phyloP scores from a whole-genome alignment of 1,140 invertebrate species.

The Carcinoscorpius rotundicauda region DNA sequence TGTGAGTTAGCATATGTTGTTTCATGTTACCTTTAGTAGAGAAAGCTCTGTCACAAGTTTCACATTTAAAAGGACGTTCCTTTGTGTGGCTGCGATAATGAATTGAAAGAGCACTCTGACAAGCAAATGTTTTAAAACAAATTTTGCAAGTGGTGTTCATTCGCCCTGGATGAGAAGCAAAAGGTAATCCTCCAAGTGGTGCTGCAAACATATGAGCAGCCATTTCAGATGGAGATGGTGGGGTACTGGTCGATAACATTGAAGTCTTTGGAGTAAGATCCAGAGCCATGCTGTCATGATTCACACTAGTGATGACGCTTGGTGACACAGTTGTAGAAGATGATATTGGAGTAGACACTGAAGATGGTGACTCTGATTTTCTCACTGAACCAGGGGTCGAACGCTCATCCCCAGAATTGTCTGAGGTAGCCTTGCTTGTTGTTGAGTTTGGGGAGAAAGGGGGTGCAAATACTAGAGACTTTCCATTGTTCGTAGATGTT shows the following conservation, averaged over 20 bases:
- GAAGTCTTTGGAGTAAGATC: slow-evolving; percentile 20
- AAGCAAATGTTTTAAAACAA: slow-evolving; percentile 75
- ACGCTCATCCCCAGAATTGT: slow-evolving; percentile 11
- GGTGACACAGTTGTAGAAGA: slow-evolving; percentile 5
- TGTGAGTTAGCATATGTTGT: slow-evolving; percentile 95
- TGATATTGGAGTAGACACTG: neutral
- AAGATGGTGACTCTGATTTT: slow-evolving; percentile 13
- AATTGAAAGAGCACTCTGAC: slow-evolving; percentile 92
- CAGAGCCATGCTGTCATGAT: slow-evolving; percentile 8
- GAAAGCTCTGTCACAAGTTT: slow-evolving; percentile 92
- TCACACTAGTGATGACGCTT: slow-evolving; percentile 5
- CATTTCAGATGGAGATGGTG: slow-evolving; percentile 69
- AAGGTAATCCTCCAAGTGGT: slow-evolving; percentile 48
- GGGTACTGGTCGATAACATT: slow-evolving; percentile 45
- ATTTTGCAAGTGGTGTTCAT: slow-evolving; percentile 93
- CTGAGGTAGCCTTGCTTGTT: slow-evolving; percentile 9
- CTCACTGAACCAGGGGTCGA: slow-evolving; percentile 15
- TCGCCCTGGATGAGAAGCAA: slow-evolving; percentile 79
- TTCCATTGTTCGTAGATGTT: no score
- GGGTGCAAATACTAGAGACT: no score
- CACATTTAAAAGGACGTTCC: slow-evolving; percentile 96
- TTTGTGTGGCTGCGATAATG: slow-evolving; percentile 97
- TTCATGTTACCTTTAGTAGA: slow-evolving; percentile 97
- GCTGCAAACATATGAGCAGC: slow-evolving; percentile 30
- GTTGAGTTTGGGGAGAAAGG: no score